phyloP scores from a whole-genome alignment of 2,113 vertebrate genomes.

The Bettongia penicillata region DNA sequence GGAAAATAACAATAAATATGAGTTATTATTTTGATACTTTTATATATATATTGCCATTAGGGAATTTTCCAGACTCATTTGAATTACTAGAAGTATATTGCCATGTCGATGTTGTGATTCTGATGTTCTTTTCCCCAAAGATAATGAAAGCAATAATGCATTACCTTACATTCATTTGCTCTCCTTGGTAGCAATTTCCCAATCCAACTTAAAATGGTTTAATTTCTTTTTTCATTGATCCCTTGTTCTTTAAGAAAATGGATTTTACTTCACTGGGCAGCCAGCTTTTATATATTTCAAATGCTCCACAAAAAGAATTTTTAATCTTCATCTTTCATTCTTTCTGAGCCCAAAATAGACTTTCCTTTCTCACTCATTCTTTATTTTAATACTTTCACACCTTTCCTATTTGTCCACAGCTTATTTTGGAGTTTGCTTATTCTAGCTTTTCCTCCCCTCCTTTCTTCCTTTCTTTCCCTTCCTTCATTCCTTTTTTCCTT shows the following conservation, averaged over 20 bases:
- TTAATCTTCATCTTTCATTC: conserved; percentile 26
- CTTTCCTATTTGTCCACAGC: not conserved
- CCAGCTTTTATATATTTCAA: conserved; percentile 63
- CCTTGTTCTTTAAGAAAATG: conserved; percentile 64
- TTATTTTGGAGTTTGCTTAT: not conserved
- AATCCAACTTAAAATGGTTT: conserved; percentile 42
- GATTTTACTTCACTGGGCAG: conserved; percentile 44
- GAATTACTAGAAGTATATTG: conserved; percentile 23
- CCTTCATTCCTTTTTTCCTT: not conserved
- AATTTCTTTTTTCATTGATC: conserved; percentile 69
- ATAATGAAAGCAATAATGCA: conserved; percentile 49
- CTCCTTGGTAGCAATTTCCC: conserved; percentile 60
- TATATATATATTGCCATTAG: conserved; percentile 15
- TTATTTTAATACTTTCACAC: not conserved
- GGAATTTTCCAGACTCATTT: conserved; percentile 28
- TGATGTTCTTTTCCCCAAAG: conserved; percentile 49
- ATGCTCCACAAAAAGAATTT: conserved; percentile 54
- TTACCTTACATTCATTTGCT: conserved; percentile 61
- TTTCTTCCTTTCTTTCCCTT: not conserved
- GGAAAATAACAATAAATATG: not conserved
- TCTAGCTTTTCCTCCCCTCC: not conserved
- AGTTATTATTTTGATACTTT: conserved; percentile 8
- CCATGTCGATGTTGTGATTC: conserved; percentile 8
- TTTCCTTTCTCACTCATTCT: not conserved
- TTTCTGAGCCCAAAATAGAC: conserved; percentile 39